Percentiles rank a stretch among this genome's conserved stretches.
These are phyloP conservation scores for Suricata suricatta DNA, from an alignment of 2,113 vertebrate genomes.

Conservation along the genomic window DNA sequence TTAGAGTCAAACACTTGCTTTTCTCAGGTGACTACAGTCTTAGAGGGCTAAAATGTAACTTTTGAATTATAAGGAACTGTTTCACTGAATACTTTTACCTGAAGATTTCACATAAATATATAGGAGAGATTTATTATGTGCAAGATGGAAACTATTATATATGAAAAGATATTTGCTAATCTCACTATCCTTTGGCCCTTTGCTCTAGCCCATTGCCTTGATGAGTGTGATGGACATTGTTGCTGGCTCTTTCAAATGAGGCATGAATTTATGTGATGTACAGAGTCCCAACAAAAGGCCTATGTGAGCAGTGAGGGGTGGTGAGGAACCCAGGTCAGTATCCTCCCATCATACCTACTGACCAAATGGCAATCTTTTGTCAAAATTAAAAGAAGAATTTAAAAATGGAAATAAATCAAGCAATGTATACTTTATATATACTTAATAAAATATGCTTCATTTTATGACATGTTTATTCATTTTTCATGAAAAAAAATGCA, in stretches of 20 bases:
- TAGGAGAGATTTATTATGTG: not conserved
- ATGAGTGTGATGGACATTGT: rapidly evolving
- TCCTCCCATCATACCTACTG: not conserved
- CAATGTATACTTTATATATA: not conserved
- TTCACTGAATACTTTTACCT: not conserved
- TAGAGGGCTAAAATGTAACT: not conserved
- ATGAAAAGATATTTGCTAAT: not conserved
- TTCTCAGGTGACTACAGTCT: not conserved
- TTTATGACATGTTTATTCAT: not conserved
- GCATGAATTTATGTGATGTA: not conserved
- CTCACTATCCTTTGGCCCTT: not conserved
- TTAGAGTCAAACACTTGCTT: not conserved
- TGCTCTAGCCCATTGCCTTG: not conserved
- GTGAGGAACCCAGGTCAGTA: too few species aligned
- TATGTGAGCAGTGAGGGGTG: too few species aligned
- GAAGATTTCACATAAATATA: not conserved
- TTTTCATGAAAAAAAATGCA: conserved; percentile 15
- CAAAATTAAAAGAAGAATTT: not conserved
- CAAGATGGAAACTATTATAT: not conserved
- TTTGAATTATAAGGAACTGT: not conserved
- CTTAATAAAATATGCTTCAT: not conserved
- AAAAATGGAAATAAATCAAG: not conserved
- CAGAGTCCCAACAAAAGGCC: not conserved
- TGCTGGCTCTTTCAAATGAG: not conserved
- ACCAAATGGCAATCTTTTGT: not conserved